Conservation (phyloP, 2,888 invertebrate species). For the Ichneumoninae sp. region DNA sequence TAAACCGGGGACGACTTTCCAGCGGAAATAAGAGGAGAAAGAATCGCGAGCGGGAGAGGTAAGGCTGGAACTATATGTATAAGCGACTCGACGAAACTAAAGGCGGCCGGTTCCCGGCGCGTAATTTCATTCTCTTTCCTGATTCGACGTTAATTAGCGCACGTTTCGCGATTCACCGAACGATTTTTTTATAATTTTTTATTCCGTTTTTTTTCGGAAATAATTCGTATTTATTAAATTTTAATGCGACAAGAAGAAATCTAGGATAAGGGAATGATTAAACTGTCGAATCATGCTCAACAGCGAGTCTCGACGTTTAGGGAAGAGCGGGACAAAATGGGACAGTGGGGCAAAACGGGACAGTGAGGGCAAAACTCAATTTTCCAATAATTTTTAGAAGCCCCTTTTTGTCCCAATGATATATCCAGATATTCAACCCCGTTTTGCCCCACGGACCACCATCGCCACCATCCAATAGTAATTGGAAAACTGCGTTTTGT, state of each 20-base stretch:
- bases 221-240: conserved; percentile 5
- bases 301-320: too few species aligned
- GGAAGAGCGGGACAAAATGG: too few species aligned
- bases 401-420: too few species aligned
- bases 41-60: conserved; percentile 20
- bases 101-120: conserved; percentile 38
- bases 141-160: conserved; percentile 45
- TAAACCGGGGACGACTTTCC: conserved; percentile 60
- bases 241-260: conserved; percentile 12
- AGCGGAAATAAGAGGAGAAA: conserved; percentile 45
- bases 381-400: too few species aligned
- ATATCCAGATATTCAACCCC: too few species aligned
- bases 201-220: background rate
- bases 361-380: too few species aligned
- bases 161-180: conserved; percentile 1
- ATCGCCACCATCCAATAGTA: too few species aligned
- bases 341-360: too few species aligned
- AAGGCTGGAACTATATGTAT: background rate
- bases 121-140: conserved; percentile 42
- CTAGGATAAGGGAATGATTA: background rate
- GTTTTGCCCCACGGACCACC: too few species aligned
- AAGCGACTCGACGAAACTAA: conserved; percentile 16
- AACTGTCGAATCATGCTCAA: background rate
- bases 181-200: background rate
- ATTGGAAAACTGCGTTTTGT: too few species aligned